A percentile compares a stretch with the other conserved stretches of the same genome.
Conservation (phyloP, 1,140 invertebrate species). For the Drosophila teissieri region DNA sequence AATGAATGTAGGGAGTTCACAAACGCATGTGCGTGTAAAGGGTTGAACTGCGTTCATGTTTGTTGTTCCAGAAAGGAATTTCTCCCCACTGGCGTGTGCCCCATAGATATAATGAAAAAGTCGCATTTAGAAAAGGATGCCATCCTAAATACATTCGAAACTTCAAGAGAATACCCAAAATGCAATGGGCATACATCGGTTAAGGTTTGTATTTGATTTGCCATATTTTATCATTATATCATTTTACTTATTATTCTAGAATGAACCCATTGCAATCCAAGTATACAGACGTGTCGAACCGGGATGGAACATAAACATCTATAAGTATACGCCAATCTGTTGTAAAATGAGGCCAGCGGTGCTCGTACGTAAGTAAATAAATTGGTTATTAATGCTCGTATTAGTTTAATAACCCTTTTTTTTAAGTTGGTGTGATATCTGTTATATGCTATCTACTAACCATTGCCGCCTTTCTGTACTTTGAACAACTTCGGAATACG, state of each 20-base stretch:
- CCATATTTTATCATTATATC: neutral
- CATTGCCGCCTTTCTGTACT: neutral
- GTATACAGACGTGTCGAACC: no score
- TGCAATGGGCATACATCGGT: neutral
- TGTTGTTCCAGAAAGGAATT: neutral
- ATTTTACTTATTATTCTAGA: neutral
- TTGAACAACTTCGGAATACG: neutral
- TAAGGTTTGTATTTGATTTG: neutral
- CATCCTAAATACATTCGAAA: no score
- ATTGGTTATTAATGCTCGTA: neutral
- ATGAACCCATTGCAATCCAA: neutral
- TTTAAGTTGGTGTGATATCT: neutral
- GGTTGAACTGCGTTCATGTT: neutral
- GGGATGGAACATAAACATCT: neutral
- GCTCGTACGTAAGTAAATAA: neutral
- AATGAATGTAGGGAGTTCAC: neutral
- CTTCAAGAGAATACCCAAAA: neutral
- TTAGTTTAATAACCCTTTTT: no score
- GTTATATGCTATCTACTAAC: neutral
- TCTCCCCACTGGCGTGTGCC: no score
- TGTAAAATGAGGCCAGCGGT: neutral
- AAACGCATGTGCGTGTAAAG: neutral
- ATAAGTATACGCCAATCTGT: neutral
- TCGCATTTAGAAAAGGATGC: no score
- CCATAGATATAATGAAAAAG: no score